phyloP scores from a whole-genome alignment of 2,888 invertebrate genomes.

The Lacanobia oleracea region DNA sequence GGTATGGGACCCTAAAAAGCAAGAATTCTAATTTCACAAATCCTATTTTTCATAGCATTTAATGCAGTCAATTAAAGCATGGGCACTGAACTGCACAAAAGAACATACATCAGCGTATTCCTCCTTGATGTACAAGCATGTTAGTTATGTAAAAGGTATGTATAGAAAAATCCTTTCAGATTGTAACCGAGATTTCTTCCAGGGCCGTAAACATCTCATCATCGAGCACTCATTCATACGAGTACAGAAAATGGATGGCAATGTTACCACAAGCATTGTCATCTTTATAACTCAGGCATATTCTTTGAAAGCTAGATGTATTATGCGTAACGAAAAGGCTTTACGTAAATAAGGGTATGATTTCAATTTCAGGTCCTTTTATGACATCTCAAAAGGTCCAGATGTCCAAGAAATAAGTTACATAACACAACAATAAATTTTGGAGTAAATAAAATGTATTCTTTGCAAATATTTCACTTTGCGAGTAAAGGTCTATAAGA shows the following conservation, averaged over 20 bases:
- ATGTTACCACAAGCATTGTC: constrained; percentile 32
- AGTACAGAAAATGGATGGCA: constrained; percentile 24
- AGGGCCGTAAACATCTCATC: constrained; percentile 52
- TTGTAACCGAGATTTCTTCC: constrained; percentile 47
- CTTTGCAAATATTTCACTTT: background rate
- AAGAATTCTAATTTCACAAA: background rate
- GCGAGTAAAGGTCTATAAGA: background rate
- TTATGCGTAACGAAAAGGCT: background rate
- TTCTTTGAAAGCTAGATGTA: constrained; percentile 13
- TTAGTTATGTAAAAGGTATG: constrained; percentile 20
- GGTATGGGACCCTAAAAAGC: no score
- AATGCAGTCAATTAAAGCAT: background rate
- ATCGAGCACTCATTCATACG: constrained; percentile 48
- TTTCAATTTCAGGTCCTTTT: constrained; percentile 15
- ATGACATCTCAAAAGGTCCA: background rate
- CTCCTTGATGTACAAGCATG: constrained; percentile 8
- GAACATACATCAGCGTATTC: background rate
- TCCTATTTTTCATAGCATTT: background rate
- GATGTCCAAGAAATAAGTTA: constrained; percentile 3
- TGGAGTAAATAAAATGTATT: background rate
- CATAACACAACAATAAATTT: background rate
- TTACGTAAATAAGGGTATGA: background rate
- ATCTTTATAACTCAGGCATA: constrained; percentile 11
- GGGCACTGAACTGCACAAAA: background rate
- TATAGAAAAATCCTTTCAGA: constrained; percentile 28